A percentile compares a stretch with the other conserved stretches of the same genome.
Evolutionary conservation across 2,113 vertebrate genomes (phyloP).

Genomic region (Forbesichthys agassizii): DNA sequence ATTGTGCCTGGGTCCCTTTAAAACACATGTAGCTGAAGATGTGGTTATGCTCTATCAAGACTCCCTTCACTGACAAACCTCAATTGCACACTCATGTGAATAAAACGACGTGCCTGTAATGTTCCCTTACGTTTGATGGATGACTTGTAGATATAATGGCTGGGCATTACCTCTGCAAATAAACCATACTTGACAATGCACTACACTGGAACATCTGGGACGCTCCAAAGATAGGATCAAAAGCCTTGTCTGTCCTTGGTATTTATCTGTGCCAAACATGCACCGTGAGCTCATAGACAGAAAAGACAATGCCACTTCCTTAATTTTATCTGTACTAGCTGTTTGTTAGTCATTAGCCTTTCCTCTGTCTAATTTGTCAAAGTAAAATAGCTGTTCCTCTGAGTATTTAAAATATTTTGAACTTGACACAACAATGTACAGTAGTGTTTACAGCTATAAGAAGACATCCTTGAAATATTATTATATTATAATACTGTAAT

Average conservation of each 20-base stretch:
- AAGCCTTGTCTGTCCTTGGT: slow-evolving; percentile 56
- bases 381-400: slow-evolving; percentile 37
- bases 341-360: slow-evolving; percentile 54
- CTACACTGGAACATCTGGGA: slow-evolving; percentile 66
- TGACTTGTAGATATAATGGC: slow-evolving; percentile 59
- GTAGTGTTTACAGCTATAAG: too few species aligned
- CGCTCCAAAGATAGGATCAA: slow-evolving; percentile 64
- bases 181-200: slow-evolving; percentile 67
- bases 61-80: slow-evolving; percentile 50
- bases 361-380: slow-evolving; percentile 31
- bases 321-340: neutral
- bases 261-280: slow-evolving; percentile 60
- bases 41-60: slow-evolving; percentile 48
- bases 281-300: slow-evolving; percentile 28
- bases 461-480: too few species aligned
- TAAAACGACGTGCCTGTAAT: slow-evolving; percentile 31
- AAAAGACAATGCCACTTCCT: slow-evolving; percentile 38
- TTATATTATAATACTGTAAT: too few species aligned
- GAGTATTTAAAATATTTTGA: slow-evolving; percentile 19
- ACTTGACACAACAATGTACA: too few species aligned
- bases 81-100: slow-evolving; percentile 50
- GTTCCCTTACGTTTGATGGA: slow-evolving; percentile 61
- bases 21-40: slow-evolving; percentile 34
- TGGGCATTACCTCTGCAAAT: slow-evolving; percentile 65
- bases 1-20: slow-evolving; percentile 4